Evolutionary conservation across 2,888 invertebrate genomes (phyloP), one percentile per base, ranked within the genome.

Genomic region (Sarcophaga subvicina): DNA sequence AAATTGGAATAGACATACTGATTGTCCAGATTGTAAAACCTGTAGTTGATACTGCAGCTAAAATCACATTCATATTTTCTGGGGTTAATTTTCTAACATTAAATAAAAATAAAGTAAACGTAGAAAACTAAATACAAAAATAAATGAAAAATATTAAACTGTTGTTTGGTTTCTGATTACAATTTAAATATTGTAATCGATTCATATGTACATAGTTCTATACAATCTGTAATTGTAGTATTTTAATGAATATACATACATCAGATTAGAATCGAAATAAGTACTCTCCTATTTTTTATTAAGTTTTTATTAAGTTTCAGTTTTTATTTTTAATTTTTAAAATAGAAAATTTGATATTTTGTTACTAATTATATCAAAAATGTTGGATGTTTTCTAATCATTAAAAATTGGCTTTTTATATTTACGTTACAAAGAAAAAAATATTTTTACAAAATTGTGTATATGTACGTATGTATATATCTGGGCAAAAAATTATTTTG

Each of bases 401-500:
- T 69, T 69, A 69, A 73, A 63, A 17, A 84, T 84, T 81, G 71
- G 73, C 62, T 78, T 78, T 62, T 59, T 59, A 25, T 11, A 27
- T 76, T 54, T 66, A 54, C 62, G 59, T 54, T 70, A 59, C 37
- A 64, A 73, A 60, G n/a, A 79, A 59, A 67, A 59, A 45, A 85
- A 78, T 69, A 84, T 66, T 63, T 64, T 25, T 73, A 76, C 60
- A 69, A 76, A 82, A 75, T 63, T 17, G 17, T 54, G 5, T 54
- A 54, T 54, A 54, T 54, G 45, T 64, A 66, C 20, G 20, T 62
- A 82, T 64, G 63, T 67, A 69, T 14, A 59, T 77, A 83, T 70
- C 69, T 76, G 77, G 87, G 79, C 84, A 87, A 87, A 87, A 87
- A 87, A 84, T 84, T 87, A 84, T 81, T 83, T 87, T 73, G 72